Evolutionary conservation across 2,113 vertebrate genomes (phyloP).

Genomic region (Pholis gunnellus): DNA sequence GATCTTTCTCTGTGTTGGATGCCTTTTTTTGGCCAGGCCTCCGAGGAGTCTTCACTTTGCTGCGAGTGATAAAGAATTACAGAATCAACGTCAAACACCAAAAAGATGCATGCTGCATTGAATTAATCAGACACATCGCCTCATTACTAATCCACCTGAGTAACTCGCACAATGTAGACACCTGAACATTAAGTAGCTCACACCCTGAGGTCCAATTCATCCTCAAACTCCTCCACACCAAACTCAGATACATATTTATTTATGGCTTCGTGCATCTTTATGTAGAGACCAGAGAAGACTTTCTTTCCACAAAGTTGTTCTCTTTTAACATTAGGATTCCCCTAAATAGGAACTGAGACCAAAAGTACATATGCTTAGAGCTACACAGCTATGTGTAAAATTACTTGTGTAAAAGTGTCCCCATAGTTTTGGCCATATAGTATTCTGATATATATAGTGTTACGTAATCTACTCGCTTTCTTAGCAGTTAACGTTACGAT

Average conservation of each 20-base stretch:
- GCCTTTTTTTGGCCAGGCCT: constrained; percentile 81
- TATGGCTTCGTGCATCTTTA: background rate
- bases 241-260: background rate
- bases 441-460: too few relatives aligned
- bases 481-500: background rate
- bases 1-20: constrained; percentile 84
- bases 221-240: background rate
- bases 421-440: background rate
- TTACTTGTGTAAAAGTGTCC: background rate
- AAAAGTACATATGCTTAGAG: background rate
- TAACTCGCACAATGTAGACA: background rate
- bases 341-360: background rate
- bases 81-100: background rate
- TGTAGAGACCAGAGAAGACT: background rate
- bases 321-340: background rate
- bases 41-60: constrained; percentile 85
- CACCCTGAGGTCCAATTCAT: background rate
- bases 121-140: background rate
- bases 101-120: background rate
- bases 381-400: background rate
- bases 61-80: constrained; percentile 37
- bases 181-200: background rate
- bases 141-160: background rate
- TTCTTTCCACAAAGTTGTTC: background rate
- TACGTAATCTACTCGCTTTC: background rate